These are phyloP conservation scores for Tineola bisselliella DNA, from an alignment of 2,888 invertebrate genomes.

Conservation along the genomic window DNA sequence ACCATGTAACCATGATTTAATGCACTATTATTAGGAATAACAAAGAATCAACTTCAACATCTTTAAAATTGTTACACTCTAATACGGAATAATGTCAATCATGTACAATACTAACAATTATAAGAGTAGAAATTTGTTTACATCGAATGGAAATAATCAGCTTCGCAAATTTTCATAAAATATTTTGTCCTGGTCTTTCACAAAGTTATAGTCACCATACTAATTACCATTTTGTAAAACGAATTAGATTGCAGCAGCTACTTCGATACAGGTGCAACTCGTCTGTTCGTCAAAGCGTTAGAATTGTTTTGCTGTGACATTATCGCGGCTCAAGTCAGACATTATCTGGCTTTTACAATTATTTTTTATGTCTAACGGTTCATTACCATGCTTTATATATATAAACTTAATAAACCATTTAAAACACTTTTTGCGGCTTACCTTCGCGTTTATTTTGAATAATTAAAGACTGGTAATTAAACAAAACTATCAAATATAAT, in stretches of 20 bases:
- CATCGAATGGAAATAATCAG: too few species aligned
- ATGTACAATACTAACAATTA: too few species aligned
- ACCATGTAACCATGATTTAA: neutral
- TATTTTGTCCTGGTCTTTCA: neutral
- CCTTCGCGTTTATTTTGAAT: too few species aligned
- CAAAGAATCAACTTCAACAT: too few species aligned
- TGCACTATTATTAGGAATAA: neutral
- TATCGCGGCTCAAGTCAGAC: neutral
- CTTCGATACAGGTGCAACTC: slow-evolving; percentile 43
- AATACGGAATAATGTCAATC: too few species aligned
- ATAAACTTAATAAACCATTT: too few species aligned
- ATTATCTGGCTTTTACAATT: neutral
- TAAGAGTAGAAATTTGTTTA: too few species aligned
- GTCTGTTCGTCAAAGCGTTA: slow-evolving; percentile 34
- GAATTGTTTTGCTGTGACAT: slow-evolving; percentile 14
- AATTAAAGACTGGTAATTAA: too few species aligned
- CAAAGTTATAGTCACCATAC: slow-evolving; percentile 15
- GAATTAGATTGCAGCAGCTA: slow-evolving; percentile 40
- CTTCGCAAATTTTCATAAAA: too few species aligned
- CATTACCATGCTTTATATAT: neutral
- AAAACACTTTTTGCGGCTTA: too few species aligned
- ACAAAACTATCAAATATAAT: too few species aligned
- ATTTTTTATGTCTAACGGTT: neutral
- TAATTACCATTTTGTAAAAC: slow-evolving; percentile 48
- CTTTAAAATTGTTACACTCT: too few species aligned